Conservation (phyloP, 2,113 vertebrate genomes). For the Dicerorhinus sumatrensis region DNA sequence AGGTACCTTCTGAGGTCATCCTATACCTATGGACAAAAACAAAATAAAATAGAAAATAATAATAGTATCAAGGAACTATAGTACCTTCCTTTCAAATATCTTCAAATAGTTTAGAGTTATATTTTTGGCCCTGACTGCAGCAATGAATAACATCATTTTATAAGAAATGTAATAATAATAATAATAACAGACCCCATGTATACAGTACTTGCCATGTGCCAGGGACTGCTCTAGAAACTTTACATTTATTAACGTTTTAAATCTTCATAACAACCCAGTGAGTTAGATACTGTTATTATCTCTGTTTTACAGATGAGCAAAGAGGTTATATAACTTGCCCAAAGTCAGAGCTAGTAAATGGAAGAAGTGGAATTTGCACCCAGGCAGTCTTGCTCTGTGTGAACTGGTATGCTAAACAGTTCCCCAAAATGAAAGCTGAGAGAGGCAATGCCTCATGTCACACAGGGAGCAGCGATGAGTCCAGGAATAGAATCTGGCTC, state of each 20-base stretch:
- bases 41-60: background rate
- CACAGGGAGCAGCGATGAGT: background rate
- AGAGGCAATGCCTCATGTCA: background rate
- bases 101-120: background rate
- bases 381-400: background rate
- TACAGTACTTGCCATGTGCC: background rate
- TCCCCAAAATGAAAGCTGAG: background rate
- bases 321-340: background rate
- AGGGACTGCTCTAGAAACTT: background rate
- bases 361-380: background rate
- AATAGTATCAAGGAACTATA: background rate
- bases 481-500: conserved; percentile 11
- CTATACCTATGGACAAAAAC: conserved; percentile 88
- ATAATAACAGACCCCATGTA: background rate
- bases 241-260: background rate
- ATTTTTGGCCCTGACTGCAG: background rate
- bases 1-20: conserved; percentile 91
- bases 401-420: background rate
- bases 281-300: background rate
- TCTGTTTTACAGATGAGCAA: background rate
- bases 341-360: background rate
- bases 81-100: background rate
- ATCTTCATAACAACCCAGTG: background rate
- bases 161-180: background rate
- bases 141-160: background rate